Evolutionary conservation across 2,888 invertebrate species (phyloP).

Genomic region (Drosophila buzzatii): DNA sequence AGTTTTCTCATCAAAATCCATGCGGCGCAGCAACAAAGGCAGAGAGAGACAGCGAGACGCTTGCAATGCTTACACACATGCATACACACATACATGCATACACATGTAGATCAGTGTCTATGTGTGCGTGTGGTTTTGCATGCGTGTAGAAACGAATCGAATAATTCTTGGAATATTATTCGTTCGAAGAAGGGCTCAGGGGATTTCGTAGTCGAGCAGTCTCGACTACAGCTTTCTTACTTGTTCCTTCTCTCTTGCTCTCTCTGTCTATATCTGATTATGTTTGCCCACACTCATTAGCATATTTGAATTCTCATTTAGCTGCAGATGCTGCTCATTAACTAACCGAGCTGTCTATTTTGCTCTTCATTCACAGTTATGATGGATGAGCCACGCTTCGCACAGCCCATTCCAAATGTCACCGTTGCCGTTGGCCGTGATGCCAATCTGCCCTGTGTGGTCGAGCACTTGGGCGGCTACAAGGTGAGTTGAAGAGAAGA

Average conservation of each 20-base stretch:
- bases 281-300: not conserved
- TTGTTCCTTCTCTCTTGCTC: not conserved
- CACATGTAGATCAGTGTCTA: too few relatives aligned
- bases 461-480: constrained; percentile 94
- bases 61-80: too few relatives aligned
- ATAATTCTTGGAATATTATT: too few relatives aligned
- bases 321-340: constrained; percentile 50
- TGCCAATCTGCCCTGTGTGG: constrained; percentile 95
- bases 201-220: too few relatives aligned
- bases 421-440: constrained; percentile 96
- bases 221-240: too few relatives aligned
- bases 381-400: constrained; percentile 94
- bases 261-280: constrained; percentile 1
- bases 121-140: too few relatives aligned
- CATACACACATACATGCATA: too few relatives aligned
- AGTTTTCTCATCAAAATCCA: too few relatives aligned
- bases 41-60: too few relatives aligned
- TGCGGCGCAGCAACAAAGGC: too few relatives aligned
- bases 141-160: too few relatives aligned
- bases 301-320: not conserved
- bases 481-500: constrained; percentile 88
- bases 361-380: constrained; percentile 88
- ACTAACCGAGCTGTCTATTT: constrained; percentile 63
- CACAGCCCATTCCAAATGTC: constrained; percentile 96
- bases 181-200: too few relatives aligned